Conservation (phyloP, 2,888 invertebrate species). For the Catocala sponsa region DNA sequence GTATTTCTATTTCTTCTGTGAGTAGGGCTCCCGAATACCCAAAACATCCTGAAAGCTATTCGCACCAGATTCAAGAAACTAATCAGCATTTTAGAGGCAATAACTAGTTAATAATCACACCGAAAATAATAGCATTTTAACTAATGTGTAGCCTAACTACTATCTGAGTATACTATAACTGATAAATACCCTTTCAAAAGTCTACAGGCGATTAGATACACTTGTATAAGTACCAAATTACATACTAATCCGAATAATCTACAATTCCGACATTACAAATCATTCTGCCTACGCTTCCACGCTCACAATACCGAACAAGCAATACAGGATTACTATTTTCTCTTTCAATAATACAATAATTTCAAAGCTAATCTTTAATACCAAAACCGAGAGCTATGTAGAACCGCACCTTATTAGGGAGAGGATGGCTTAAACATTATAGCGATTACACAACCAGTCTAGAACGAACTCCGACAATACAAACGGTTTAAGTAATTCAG, state of each 20-base stretch:
- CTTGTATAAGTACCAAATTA: conserved; percentile 4
- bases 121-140: background rate
- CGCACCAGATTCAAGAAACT: no score
- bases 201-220: background rate
- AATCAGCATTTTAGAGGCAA: no score
- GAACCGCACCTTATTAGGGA: conserved; percentile 68
- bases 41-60: no score
- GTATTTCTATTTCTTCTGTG: no score
- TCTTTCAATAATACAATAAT: conserved; percentile 59
- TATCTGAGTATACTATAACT: no score
- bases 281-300: conserved; percentile 29
- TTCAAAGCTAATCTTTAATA: conserved; percentile 61
- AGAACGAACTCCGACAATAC: conserved; percentile 38
- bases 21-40: no score
- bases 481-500: conserved; percentile 24
- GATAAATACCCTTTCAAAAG: background rate
- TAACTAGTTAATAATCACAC: no score
- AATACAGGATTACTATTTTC: conserved; percentile 37
- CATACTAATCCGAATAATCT: conserved; percentile 28
- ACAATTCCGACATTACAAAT: conserved; percentile 40
- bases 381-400: conserved; percentile 61
- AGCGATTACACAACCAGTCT: conserved; percentile 54
- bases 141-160: background rate
- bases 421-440: conserved; percentile 52
- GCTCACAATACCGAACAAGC: conserved; percentile 34